Base-by-base conservation (phyloP, 2,888 invertebrate genomes). In the Bedellia somnulentella region DNA sequence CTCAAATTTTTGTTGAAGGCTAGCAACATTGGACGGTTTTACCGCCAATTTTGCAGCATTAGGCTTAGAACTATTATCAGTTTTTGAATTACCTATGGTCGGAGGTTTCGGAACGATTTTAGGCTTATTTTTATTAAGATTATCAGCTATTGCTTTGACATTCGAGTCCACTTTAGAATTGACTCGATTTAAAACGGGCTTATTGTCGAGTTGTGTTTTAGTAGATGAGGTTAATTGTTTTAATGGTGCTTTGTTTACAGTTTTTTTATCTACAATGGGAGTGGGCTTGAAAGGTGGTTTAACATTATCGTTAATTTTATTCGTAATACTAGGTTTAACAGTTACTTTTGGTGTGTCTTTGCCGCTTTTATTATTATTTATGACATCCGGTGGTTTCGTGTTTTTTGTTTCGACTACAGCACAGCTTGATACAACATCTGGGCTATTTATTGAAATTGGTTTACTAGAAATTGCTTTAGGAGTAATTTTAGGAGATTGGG, bases 1-100 rank as follows among this genome's bases (percentile, higher is more conserved):
- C 60, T 89, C 89, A 51, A 89, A 89, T 55, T 86, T 88, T 46
- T 87, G 87, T 46, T 89, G 89, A 43, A 89, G 64, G 34, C 85
- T 83, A 16, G 88, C 88, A 31, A 89, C 87, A 52, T 83, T 87
- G 12, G 86, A 86, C 24, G 70, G 66, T 48, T 82, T 82, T 3
- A 82, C 68, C 15, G 79, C 63, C 33, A 75, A 43, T 47, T 78
- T 78, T 24, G 70, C 62, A 30, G 66, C 64, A 31, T 57, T 57
- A 2, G 71, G 50, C 45, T 70, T 73, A 2, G 46, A 42, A 33
- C 52, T 57, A 1, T 57, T 42, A 24, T 63, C 66, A 6, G 59
- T 55, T 43, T 57, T 61, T 44, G 57, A 62, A 15, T 47, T 43
- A 24, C 36, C 42, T 37, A 61, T 47, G 4, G 51, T 38, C 2